Base-by-base conservation (phyloP, 1,140 invertebrate species). In the Charaxes varanes region DNA sequence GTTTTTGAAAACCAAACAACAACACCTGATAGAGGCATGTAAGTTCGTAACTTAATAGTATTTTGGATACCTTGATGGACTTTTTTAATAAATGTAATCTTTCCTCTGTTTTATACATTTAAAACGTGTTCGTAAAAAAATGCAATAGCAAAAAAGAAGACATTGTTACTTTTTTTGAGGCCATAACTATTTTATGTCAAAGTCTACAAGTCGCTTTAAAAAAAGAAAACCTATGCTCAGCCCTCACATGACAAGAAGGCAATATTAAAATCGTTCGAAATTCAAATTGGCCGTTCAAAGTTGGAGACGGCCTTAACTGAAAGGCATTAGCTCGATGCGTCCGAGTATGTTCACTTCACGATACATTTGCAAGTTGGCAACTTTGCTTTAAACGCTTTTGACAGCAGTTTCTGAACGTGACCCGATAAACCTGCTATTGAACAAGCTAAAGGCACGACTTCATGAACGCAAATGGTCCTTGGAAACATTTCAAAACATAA, bases 351-450 rank as follows among this genome's bases (percentile, higher is more conserved):
- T 31, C 14, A 17, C 28, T 31, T 31, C 28, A 16, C 28, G 28
- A 31, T 31, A 31, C 28, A 31, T 31, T 31, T 31, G 28, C 28
- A 31, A 31, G 28, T 31, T 31, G 28, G 7, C 28, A 31, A 31
- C 16, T 31, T 31, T 31, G 28, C 28, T 31, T 17, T 31, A 31
- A 31, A 31, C 28, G 15, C 15, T 31, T 31, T 8, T 31, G 28
- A 31, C 28, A 31, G 28, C 28, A 31, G 28, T 31, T 31, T 31
- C 28, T 31, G 15, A 31, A 31, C 28, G 15, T 17, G n/a, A 17
- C n/a, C 28, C 15, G 28, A 31, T 31, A 31, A 31, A 17, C 28
- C 15, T 16, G 7, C 28, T 16, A 31, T 31, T 31, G 28, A 18
- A 7, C 15, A 8, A 2, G 18, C 28, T 17, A 31, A 18, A 6